phyloP scores from a whole-genome alignment of 2,113 vertebrate genomes.

The Poeciliopsis retropinna region DNA sequence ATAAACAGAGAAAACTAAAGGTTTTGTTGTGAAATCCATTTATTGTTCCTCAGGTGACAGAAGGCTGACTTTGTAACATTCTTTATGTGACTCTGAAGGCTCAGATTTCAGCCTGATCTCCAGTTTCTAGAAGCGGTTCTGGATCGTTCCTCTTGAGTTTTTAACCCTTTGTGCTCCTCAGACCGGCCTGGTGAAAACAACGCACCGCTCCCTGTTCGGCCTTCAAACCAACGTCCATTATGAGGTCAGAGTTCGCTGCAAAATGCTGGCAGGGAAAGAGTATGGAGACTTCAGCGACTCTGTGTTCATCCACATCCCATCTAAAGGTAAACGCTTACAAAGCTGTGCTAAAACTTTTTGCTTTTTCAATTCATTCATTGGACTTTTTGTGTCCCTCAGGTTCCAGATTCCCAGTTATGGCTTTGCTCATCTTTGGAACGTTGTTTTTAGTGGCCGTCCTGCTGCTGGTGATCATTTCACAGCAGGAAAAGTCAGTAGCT shows the following conservation, averaged over 20 bases:
- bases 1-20: too few species aligned
- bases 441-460: slow-evolving; percentile 82
- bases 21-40: too few species aligned
- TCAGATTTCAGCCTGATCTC: too few species aligned
- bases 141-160: too few species aligned
- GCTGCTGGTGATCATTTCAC: slow-evolving; percentile 84
- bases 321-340: slow-evolving; percentile 63
- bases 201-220: slow-evolving; percentile 83
- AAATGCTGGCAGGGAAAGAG: slow-evolving; percentile 77
- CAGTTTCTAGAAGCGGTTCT: too few species aligned
- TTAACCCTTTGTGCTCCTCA: slow-evolving; percentile 53
- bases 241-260: slow-evolving; percentile 87
- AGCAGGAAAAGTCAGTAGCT: slow-evolving; percentile 87
- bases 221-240: slow-evolving; percentile 84
- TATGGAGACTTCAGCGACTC: slow-evolving; percentile 90
- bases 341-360: neutral
- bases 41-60: too few species aligned
- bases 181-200: slow-evolving; percentile 77
- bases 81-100: too few species aligned
- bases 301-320: slow-evolving; percentile 76
- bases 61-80: too few species aligned
- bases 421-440: slow-evolving; percentile 84
- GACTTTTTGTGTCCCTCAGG: slow-evolving; percentile 72
- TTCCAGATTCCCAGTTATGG: slow-evolving; percentile 82
- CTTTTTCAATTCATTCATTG: neutral